These are phyloP conservation scores for Phymorhynchus buccinoides DNA, from an alignment of 1,140 invertebrate genomes.

Conservation along the genomic window DNA sequence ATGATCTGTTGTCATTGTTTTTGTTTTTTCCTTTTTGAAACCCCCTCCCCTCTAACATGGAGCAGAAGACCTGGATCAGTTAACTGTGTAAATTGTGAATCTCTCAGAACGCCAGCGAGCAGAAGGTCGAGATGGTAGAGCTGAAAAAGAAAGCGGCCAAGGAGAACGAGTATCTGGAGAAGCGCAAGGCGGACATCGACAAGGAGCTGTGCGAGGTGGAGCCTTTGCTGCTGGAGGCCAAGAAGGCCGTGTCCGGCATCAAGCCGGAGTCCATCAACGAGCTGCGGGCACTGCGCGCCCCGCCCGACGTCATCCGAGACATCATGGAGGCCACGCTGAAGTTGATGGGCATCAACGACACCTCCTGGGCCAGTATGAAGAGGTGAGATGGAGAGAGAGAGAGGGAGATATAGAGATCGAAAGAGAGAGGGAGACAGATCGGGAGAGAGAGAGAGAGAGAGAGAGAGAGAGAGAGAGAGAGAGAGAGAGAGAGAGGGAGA, in stretches of 20 bases:
- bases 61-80: too few species aligned
- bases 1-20: too few species aligned
- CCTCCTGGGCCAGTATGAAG: constrained; percentile 99
- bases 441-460: too few species aligned
- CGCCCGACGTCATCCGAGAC: constrained; percentile 95
- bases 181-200: constrained; percentile 90
- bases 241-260: constrained; percentile 93
- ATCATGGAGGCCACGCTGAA: constrained; percentile 96
- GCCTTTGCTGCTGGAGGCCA: constrained; percentile 86
- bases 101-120: constrained; percentile 90
- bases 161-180: constrained; percentile 86
- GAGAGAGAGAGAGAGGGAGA: too few species aligned
- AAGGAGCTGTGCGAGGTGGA: constrained; percentile 92
- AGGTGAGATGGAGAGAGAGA: constrained; percentile 71
- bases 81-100: too few species aligned
- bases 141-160: constrained; percentile 90
- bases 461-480: too few species aligned
- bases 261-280: constrained; percentile 94
- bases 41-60: too few species aligned
- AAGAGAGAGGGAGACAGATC: too few species aligned
- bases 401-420: too few species aligned
- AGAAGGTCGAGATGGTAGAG: constrained; percentile 92
- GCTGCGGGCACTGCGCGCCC: constrained; percentile 94
- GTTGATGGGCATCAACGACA: constrained; percentile 98
- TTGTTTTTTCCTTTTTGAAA: too few species aligned